A percentile compares a stretch with the other conserved stretches of the same genome.
Conservation (phyloP, 2,888 invertebrate genomes). For the Hypercompe scribonia region DNA sequence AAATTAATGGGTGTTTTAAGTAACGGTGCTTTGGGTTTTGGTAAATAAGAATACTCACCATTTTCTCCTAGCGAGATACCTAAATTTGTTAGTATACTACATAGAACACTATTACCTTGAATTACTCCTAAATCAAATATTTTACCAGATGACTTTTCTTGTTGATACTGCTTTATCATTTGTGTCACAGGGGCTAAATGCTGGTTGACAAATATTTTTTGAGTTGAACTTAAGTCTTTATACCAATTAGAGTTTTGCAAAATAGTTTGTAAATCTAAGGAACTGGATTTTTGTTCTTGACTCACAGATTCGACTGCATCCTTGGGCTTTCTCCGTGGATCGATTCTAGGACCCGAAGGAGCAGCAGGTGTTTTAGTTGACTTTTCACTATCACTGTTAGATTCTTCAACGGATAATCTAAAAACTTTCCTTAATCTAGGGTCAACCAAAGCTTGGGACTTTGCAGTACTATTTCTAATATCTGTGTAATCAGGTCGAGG, state of each 20-base stretch:
- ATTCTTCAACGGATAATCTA: conserved; percentile 88
- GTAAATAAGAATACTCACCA: conserved; percentile 84
- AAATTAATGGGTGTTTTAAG: conserved; percentile 79
- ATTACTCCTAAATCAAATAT: conserved; percentile 84
- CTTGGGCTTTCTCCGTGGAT: conserved; percentile 82
- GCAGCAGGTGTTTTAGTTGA: conserved; percentile 63
- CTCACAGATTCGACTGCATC: conserved; percentile 62
- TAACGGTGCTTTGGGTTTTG: conserved; percentile 81
- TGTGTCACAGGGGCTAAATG: conserved; percentile 88
- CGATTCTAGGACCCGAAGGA: conserved; percentile 75
- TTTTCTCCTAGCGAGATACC: conserved; percentile 87
- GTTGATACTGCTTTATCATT: conserved; percentile 87
- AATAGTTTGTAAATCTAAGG: conserved; percentile 87
- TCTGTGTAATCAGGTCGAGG: conserved; percentile 92
- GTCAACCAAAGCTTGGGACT: conserved; percentile 91
- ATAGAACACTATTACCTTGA: conserved; percentile 82
- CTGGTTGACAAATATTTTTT: conserved; percentile 90
- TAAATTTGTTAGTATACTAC: conserved; percentile 88
- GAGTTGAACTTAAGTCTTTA: conserved; percentile 90
- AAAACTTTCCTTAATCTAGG: conserved; percentile 92
- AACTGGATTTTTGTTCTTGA: conserved; percentile 71
- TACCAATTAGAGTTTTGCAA: conserved; percentile 90
- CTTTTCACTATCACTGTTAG: conserved; percentile 87
- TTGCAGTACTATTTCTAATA: conserved; percentile 89
- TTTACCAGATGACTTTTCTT: conserved; percentile 85